These are phyloP conservation scores for Apteryx owenii DNA, from an alignment of 2,113 vertebrate genomes.

Conservation along the genomic window DNA sequence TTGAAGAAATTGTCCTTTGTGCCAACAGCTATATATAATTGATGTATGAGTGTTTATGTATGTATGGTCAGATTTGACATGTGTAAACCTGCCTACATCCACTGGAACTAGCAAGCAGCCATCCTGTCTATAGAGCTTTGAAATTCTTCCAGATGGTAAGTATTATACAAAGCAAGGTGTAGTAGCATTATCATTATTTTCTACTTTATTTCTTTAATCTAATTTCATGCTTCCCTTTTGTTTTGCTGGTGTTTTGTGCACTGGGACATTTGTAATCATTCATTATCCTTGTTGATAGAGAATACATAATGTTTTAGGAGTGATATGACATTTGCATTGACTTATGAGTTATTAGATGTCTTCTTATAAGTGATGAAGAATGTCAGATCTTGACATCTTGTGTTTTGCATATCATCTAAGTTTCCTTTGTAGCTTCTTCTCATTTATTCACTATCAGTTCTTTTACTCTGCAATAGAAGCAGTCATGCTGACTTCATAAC, in stretches of 20 bases:
- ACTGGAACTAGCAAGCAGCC: not conserved
- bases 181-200: not conserved
- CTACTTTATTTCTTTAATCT: not conserved
- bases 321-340: conserved; percentile 65
- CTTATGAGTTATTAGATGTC: conserved; percentile 58
- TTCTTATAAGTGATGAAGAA: conserved; percentile 22
- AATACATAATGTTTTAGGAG: conserved; percentile 24
- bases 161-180: not conserved
- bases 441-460: not conserved
- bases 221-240: conserved; percentile 34
- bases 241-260: conserved; percentile 10
- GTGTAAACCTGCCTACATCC: not conserved
- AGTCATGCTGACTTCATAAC: not conserved
- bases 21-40: not conserved
- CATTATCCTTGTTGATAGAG: conserved; percentile 53
- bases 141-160: not conserved
- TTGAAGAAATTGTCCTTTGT: not conserved
- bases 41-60: not conserved
- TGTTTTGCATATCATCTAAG: conserved; percentile 13
- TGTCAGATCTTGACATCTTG: conserved; percentile 55
- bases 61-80: not conserved
- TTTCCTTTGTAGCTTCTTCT: not conserved
- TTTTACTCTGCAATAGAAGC: not conserved
- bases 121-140: not conserved
- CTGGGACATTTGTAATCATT: conserved; percentile 54